Base-by-base conservation (phyloP, 2,797 vertebrate species). In the Chanos chanos region DNA sequence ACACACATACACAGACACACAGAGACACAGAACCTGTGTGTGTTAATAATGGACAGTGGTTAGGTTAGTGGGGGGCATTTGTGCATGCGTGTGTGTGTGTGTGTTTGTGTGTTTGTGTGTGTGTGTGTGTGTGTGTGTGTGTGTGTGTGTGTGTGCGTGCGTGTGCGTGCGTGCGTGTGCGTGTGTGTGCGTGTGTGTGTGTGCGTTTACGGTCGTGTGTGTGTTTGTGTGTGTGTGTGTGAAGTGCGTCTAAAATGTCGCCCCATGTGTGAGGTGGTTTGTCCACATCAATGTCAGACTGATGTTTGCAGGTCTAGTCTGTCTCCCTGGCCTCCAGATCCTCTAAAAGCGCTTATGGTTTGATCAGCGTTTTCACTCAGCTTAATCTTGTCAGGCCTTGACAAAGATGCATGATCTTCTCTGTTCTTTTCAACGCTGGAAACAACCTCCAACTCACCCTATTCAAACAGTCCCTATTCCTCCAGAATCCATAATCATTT, bases 321-420 rank as follows among this genome's bases (percentile, higher is more conserved):
- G 75, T 60, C 71, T 70, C 74, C 75, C 74, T 70, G 60, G 71
- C 65, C 59, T 72, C 73, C 54, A 81, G 66, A 7, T 68, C 74
- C 74, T 12, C 60, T 71, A 69, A 75, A 82, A 79, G 76, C 72
- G 70, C 19, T 53, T 61, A 66, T 2, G 24, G 81, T 78, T 81
- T 85, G 80, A 86, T 86, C 83, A 82, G 80, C 78, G 83, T 83
- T 86, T 77, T 77, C 74, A 83, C 76, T 72, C 51, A 64, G 80
- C 79, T 83, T 88, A 88, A 87, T 87, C 86, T 87, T 83, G 86
- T 88, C 85, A 84, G 77, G n/a, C 68, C 76, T 71, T 81, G 77
- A 86, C 86, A 88, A 88, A 85, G 78, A 83, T 57, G 71, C 72
- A 77, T 83, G 78, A 86, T 85, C 82, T 80, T 72, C 71, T 86